Evolutionary conservation across 1,140 invertebrate genomes (phyloP), one percentile per base, ranked within the genome.

Genomic region (Panagrolaimus sp.): DNA sequence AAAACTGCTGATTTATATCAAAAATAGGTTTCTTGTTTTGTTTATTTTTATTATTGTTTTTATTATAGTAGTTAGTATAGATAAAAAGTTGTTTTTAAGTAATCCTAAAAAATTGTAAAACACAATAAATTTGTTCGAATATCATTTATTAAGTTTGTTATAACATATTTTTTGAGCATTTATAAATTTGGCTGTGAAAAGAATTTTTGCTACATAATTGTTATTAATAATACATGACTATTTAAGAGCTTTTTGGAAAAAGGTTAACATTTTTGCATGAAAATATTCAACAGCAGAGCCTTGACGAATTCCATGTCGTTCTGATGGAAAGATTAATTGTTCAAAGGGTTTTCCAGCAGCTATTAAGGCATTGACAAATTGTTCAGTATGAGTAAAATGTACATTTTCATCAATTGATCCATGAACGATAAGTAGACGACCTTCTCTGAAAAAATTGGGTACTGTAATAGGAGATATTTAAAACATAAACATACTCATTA

Each of bases 401-500:
- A 99, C 96, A 84, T 98, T 99, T 85, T 99, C 96, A 84, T 99
- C 96, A 67, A 96, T 94, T 58, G 97, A 86, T 7, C 96, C 96
- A 85, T 99, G 96, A 75, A 98, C 91, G 47, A 98, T 93, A n/a
- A 99, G 85, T 48, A 98, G 84, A 68, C 94, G 87, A 83, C 93
- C 94, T 83, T 94, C 92, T 82, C 91, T 92, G 81, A 43, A 80
- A 78, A 38, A 63, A 71, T n/a, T 6, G 9, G 9, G 15, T 17
- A 43, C 9, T 67, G 8, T 26, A 28, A 68, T 32, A 63, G n/a
- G n/a, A n/a, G n/a, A n/a, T n/a, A n/a, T 4, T 38, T 2, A 17
- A 43, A 32, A 79, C 58, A 71, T 44, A 52, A 67, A 88, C 89
- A 87, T 84, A 91, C 90, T 93, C 90, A 81, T 95, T 91, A 1